Base-by-base conservation (phyloP, 2,888 invertebrate species). In the Pheosia tremula region DNA sequence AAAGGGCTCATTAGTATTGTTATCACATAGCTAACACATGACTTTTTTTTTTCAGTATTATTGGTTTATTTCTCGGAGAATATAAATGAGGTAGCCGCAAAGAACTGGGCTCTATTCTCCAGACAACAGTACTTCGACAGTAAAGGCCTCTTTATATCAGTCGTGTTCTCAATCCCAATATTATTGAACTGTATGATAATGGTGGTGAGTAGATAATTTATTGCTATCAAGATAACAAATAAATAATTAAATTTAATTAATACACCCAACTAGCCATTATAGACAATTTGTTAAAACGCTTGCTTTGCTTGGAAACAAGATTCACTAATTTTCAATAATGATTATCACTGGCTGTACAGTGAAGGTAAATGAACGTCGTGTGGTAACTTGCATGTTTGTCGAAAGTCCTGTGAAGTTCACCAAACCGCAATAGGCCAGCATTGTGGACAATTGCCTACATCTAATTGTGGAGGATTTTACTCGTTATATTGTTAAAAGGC, bases 81-180 rank as follows among this genome's bases (percentile, higher is more conserved):
- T 77, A 97, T 98, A 74, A 98, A 98, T 85, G 96, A 97, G 92
- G 95, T 97, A 68, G 98, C 98, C 4, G 97, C 98, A 0, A 95
- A 95, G 69, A 96, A 98, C 87, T 98, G 98, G 98, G 95, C 96
- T 78, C 92, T 96, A 63, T 98, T 98, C 88, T 97, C 98, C 0
- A 95, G 96, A 75, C 98, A 98, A 79, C 98, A 98, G 84, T 98
- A 98, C 88, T 98, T 98, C 87, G 98, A 98, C 87, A 97, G 97
- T 79, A 97, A 97, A 91, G 98, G 98, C 36, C 94, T 98, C 59
- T 98, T 98, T 86, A 98, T 98, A 94, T 98, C 98, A 0, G 95
- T 98, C 10, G 97, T 98, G 37, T 98, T 98, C 89, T 98, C 98
- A n/a, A 96, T 97, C 83, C 98, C 98, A 37, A 96, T 98, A 80